phyloP scores from a whole-genome alignment of 2,113 vertebrate species.

The Gracilinanus agilis region DNA sequence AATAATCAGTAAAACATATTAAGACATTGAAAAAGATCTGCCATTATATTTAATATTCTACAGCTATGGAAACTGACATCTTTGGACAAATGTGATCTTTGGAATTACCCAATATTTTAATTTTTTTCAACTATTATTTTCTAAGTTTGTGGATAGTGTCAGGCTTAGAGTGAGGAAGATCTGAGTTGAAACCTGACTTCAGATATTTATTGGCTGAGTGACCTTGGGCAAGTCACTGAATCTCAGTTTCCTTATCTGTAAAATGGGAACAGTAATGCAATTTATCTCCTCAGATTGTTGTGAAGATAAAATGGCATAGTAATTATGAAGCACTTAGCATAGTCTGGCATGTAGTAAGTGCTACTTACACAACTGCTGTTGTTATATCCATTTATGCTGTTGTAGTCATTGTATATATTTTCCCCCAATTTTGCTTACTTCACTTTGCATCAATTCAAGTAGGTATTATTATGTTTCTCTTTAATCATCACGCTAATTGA shows the following conservation, averaged over 20 bases:
- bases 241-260: slow-evolving; percentile 38
- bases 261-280: slow-evolving; percentile 24
- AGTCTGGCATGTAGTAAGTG: neutral
- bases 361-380: neutral
- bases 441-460: neutral
- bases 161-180: neutral
- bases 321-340: neutral
- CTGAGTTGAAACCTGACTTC: neutral
- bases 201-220: neutral
- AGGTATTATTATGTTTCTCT: neutral
- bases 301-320: slow-evolving; percentile 14
- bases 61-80: neutral
- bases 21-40: neutral
- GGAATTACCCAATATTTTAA: neutral
- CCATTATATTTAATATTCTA: neutral
- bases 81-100: neutral
- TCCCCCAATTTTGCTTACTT: neutral
- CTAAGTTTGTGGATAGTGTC: neutral
- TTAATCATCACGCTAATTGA: neutral
- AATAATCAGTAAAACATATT: neutral
- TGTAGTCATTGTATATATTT: neutral
- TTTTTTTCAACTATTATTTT: neutral
- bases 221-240: neutral
- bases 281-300: neutral
- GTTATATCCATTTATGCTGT: neutral